phyloP scores from a whole-genome alignment of 2,113 vertebrate species.

The Dicerorhinus sumatrensis region DNA sequence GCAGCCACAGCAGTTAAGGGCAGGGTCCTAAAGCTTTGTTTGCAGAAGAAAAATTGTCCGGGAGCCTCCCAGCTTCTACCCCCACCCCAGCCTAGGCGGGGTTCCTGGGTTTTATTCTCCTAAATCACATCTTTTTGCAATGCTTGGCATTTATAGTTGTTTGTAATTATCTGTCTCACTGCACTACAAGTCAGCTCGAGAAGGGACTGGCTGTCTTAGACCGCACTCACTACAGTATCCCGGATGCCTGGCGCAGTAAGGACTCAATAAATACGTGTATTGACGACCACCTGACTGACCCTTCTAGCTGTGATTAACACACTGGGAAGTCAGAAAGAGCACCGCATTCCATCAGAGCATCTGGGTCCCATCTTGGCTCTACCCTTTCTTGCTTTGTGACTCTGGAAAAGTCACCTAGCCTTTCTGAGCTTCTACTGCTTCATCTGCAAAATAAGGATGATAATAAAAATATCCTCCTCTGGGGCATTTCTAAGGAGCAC shows the following conservation, averaged over 20 bases:
- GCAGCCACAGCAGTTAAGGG: background rate
- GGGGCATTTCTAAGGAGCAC: background rate
- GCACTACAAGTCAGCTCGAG: background rate
- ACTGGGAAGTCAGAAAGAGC: background rate
- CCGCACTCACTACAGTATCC: background rate
- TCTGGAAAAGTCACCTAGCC: background rate
- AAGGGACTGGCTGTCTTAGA: background rate
- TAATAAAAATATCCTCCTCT: background rate
- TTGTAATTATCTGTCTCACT: background rate
- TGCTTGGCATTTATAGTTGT: background rate
- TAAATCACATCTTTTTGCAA: background rate
- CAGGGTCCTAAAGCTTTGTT: background rate
- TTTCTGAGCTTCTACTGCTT: constrained; percentile 2
- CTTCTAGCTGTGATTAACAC: background rate
- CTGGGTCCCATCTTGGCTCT: background rate
- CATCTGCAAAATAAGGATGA: background rate
- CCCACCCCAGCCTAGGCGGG: rapidly evolving
- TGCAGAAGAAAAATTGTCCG: background rate
- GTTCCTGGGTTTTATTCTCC: background rate
- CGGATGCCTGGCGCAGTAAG: background rate
- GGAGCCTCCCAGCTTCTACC: background rate
- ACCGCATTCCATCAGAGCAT: background rate
- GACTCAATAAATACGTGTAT: background rate
- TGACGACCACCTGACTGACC: background rate
- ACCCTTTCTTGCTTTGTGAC: background rate